Evolutionary conservation across 2,797 vertebrate species (phyloP).

Genomic region (Odontamblyopus lacepedii): DNA sequence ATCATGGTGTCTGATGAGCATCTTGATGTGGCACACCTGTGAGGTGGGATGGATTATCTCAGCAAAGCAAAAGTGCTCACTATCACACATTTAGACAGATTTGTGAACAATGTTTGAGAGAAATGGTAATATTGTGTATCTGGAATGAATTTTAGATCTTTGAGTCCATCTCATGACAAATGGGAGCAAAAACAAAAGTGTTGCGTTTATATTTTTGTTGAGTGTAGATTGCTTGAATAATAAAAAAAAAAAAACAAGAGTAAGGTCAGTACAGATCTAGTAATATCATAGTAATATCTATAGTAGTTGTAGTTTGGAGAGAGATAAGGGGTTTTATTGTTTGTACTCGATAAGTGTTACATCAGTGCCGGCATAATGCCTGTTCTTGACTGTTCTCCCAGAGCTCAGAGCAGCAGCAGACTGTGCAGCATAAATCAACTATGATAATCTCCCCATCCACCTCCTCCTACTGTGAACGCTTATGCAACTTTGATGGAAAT

Average conservation of each 20-base stretch:
- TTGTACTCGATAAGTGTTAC: background rate
- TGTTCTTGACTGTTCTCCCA: constrained; percentile 14
- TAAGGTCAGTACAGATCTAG: background rate
- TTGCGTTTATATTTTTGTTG: too few relatives aligned
- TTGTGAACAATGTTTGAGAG: too few relatives aligned
- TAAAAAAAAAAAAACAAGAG: background rate
- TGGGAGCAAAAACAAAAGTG: too few relatives aligned
- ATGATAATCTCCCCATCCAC: constrained; percentile 42
- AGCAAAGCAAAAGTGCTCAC: too few relatives aligned
- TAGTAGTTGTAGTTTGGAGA: background rate
- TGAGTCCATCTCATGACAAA: too few relatives aligned
- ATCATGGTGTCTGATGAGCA: too few relatives aligned
- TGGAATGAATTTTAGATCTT: too few relatives aligned
- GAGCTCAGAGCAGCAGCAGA: constrained; percentile 29
- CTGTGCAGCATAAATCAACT: constrained; percentile 37
- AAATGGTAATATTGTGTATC: too few relatives aligned
- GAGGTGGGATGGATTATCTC: too few relatives aligned
- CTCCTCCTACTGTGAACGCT: constrained; percentile 21
- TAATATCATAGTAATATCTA: background rate
- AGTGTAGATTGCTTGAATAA: too few relatives aligned
- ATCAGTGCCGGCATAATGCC: background rate
- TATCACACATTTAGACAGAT: too few relatives aligned
- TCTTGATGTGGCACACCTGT: too few relatives aligned
- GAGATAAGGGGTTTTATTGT: background rate
- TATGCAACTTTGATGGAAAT: constrained; percentile 28